A percentile compares a stretch with the other conserved stretches of the same genome.
Conservation (phyloP, 2,797 vertebrate species). For the Anas capensis region DNA sequence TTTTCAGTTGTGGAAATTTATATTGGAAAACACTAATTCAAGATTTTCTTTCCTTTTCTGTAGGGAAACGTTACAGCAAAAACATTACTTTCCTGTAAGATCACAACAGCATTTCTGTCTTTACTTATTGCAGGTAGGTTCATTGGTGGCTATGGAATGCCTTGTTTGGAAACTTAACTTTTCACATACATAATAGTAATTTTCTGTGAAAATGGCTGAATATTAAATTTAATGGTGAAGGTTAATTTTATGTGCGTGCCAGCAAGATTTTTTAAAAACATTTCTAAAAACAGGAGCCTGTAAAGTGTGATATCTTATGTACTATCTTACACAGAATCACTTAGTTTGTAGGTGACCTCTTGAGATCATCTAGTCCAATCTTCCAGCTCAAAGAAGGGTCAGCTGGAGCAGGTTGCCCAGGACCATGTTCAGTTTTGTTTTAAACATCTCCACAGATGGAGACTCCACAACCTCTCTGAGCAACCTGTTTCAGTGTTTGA, state of each 20-base stretch:
- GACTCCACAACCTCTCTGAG: not conserved
- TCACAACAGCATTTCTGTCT: conserved; percentile 39
- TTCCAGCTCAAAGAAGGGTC: not conserved
- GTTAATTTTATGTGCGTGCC: not conserved
- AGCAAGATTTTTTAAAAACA: not conserved
- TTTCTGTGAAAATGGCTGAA: not conserved
- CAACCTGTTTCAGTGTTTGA: not conserved
- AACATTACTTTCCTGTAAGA: conserved; percentile 11
- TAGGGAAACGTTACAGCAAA: conserved; percentile 29
- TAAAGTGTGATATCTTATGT: not conserved
- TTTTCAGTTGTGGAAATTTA: not conserved
- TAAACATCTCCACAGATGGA: not conserved
- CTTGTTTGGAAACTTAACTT: not conserved
- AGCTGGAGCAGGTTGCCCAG: not conserved
- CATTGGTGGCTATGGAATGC: not conserved
- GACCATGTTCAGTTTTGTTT: not conserved
- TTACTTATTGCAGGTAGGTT: conserved; percentile 70
- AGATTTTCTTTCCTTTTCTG: not conserved
- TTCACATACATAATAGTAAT: not conserved
- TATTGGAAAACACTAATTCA: not conserved
- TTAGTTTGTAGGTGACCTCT: not conserved
- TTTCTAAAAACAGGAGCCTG: not conserved
- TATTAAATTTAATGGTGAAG: not conserved
- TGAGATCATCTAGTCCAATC: not conserved
- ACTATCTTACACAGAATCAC: not conserved